Conservation (phyloP, 2,888 invertebrate genomes). For the Smittia sp. region DNA sequence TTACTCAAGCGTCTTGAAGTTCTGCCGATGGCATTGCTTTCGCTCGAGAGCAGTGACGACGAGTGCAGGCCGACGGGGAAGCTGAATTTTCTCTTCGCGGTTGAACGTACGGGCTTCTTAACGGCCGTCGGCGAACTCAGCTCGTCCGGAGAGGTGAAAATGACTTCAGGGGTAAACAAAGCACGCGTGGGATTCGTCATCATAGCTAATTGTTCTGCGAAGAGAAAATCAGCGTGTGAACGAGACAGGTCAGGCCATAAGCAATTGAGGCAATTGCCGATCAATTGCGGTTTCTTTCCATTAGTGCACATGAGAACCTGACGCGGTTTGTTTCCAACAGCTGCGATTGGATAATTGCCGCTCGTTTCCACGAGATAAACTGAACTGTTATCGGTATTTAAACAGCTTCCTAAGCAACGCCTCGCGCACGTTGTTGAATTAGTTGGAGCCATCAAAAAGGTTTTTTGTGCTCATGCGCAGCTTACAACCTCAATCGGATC, state of each 20-base stretch:
- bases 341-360: not conserved
- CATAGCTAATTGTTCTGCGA: not conserved
- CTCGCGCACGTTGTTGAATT: too few species aligned
- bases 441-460: too few species aligned
- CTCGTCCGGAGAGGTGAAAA: conserved; percentile 31
- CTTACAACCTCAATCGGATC: too few species aligned
- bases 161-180: conserved; percentile 26
- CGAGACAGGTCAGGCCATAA: not conserved
- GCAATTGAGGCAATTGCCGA: not conserved
- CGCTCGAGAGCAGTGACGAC: conserved; percentile 49
- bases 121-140: not conserved
- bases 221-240: not conserved
- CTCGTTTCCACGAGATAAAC: not conserved
- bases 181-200: conserved; percentile 33
- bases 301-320: too few species aligned
- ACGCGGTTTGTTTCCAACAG: not conserved
- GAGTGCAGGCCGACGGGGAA: conserved; percentile 58
- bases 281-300: not conserved
- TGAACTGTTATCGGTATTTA: too few species aligned
- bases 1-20: conserved; percentile 67
- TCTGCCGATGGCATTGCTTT: conserved; percentile 52
- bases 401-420: too few species aligned
- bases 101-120: not conserved
- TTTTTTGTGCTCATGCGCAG: too few species aligned
- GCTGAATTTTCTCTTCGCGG: conserved; percentile 56